These are phyloP conservation scores for Eledona agricola DNA, from an alignment of 2,888 invertebrate species.

Conservation along the genomic window DNA sequence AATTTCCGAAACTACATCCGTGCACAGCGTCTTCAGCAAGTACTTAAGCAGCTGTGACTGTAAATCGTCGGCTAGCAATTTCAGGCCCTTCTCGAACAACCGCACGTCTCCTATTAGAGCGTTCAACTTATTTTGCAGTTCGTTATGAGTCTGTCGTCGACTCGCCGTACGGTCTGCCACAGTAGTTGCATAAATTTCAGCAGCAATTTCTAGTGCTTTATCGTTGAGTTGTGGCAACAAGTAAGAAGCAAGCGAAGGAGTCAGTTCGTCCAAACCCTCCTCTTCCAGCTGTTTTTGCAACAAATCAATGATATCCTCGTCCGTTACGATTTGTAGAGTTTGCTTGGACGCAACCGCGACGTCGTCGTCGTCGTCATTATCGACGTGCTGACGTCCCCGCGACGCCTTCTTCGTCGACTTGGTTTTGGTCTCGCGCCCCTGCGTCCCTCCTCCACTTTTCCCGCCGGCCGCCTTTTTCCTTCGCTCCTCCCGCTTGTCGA, in stretches of 20 bases:
- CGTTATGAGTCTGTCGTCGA: constrained; percentile 80
- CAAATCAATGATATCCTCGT: constrained; percentile 74
- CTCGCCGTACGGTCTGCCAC: constrained; percentile 75
- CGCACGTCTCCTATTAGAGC: constrained; percentile 77
- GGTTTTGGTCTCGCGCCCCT: constrained; percentile 94
- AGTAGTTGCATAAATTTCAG: constrained; percentile 77
- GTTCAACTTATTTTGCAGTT: constrained; percentile 85
- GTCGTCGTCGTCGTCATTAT: constrained; percentile 71
- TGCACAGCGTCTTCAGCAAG: constrained; percentile 82
- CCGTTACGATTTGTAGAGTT: constrained; percentile 71
- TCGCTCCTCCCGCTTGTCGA: constrained; percentile 86
- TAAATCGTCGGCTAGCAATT: constrained; percentile 68
- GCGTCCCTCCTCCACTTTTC: constrained; percentile 90
- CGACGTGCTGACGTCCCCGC: constrained; percentile 66
- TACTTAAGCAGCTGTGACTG: constrained; percentile 81
- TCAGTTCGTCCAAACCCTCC: constrained; percentile 77
- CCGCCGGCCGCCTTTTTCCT: constrained; percentile 87
- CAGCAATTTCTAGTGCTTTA: constrained; percentile 72
- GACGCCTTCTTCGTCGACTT: constrained; percentile 88
- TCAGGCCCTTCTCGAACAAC: constrained; percentile 83
- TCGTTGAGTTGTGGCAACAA: constrained; percentile 78
- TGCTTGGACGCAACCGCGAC: constrained; percentile 67
- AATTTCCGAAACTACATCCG: constrained; percentile 82
- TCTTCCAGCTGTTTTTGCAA: constrained; percentile 72
- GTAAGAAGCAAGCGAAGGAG: constrained; percentile 73